Evolutionary conservation across 2,113 vertebrate species (phyloP).

Genomic region (Myiozetetes cayanensis): DNA sequence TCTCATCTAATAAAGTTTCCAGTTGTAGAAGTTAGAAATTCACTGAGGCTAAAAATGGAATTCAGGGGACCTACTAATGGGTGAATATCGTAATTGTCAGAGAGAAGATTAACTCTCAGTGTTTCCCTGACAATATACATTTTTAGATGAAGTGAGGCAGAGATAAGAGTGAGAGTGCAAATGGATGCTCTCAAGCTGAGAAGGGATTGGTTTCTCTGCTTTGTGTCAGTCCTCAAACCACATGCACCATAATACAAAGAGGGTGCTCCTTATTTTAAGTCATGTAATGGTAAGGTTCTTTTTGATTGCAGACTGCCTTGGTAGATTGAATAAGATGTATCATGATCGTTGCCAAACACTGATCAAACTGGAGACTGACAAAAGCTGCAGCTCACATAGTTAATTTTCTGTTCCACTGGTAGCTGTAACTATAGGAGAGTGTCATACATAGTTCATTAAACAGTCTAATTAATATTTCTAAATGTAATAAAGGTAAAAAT

Average conservation of each 20-base stretch:
- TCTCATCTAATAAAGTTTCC: background rate
- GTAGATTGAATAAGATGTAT: background rate
- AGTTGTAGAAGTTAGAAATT: background rate
- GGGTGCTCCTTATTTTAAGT: background rate
- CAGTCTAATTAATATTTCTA: background rate
- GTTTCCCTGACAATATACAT: background rate
- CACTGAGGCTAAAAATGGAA: background rate
- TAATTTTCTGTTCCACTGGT: background rate
- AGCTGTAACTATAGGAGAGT: background rate
- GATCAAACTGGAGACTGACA: background rate
- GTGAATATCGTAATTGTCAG: rapidly evolving
- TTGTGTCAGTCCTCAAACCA: background rate
- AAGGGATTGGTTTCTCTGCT: background rate
- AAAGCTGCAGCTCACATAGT: background rate
- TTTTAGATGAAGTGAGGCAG: background rate
- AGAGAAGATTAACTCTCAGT: background rate
- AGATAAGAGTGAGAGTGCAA: background rate
- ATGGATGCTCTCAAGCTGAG: background rate
- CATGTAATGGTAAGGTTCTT: background rate
- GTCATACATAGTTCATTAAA: background rate
- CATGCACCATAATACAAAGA: background rate
- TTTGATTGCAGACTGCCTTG: background rate
- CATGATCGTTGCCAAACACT: background rate
- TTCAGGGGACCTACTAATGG: background rate
- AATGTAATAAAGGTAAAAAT: background rate